Evolutionary conservation across 2,113 vertebrate genomes (phyloP).

Genomic region (Albula glossodonta): DNA sequence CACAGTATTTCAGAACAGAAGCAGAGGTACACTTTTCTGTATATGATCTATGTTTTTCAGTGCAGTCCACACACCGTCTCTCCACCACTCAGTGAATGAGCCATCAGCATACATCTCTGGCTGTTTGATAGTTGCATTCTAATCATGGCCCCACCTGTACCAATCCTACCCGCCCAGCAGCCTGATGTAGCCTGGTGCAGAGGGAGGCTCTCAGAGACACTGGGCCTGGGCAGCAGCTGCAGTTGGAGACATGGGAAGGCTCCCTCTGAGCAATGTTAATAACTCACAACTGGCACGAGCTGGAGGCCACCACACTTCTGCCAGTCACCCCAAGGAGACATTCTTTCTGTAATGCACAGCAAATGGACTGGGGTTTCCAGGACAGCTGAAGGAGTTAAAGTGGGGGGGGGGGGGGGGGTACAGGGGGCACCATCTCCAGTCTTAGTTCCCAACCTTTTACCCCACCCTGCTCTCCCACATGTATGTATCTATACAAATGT

Average conservation of each 20-base stretch:
- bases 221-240: not conserved
- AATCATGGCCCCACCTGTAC: not conserved
- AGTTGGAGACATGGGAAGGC: slow-evolving; percentile 59
- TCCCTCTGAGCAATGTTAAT: slow-evolving; percentile 65
- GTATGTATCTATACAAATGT: not conserved
- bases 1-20: not conserved
- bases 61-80: no score
- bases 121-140: not conserved
- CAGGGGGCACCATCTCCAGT: slow-evolving; percentile 44
- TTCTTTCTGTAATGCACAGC: slow-evolving; percentile 78
- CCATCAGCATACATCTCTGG: not conserved
- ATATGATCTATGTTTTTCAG: no score
- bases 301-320: slow-evolving; percentile 64
- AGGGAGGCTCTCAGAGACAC: not conserved
- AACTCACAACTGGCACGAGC: slow-evolving; percentile 67
- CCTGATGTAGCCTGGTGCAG: not conserved
- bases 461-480: slow-evolving; percentile 5
- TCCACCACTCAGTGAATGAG: not conserved
- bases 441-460: not conserved
- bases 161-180: not conserved
- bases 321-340: slow-evolving; percentile 67
- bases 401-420: slow-evolving; percentile 22
- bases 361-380: slow-evolving; percentile 77
- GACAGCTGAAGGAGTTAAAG: slow-evolving; percentile 65
- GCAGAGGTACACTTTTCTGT: not conserved